A percentile compares a stretch with the other conserved stretches of the same genome.
These are phyloP conservation scores for Dufourea novaeangliae DNA, from an alignment of 1,140 invertebrate species.

Conservation along the genomic window DNA sequence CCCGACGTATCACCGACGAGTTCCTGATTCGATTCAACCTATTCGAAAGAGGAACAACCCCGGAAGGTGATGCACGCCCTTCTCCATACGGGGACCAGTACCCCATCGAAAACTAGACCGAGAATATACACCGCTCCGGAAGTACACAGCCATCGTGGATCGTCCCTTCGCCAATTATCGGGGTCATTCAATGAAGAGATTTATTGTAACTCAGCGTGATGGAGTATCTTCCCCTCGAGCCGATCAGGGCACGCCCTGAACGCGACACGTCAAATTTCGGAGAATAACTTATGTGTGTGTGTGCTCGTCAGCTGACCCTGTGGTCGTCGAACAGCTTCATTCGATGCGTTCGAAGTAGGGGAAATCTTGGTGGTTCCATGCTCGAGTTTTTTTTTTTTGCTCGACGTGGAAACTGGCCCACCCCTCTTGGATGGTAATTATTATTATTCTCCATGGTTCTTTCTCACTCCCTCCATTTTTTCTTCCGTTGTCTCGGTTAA, in stretches of 20 bases:
- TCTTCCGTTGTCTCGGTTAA: not conserved
- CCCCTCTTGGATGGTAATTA: not conserved
- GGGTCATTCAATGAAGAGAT: conserved; percentile 69
- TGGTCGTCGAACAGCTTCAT: conserved; percentile 27
- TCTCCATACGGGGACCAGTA: conserved; percentile 29
- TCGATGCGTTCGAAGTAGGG: not conserved
- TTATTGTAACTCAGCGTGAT: conserved; percentile 71
- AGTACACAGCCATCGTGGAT: conserved; percentile 16
- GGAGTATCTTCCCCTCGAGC: conserved; percentile 59
- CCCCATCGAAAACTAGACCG: conserved; percentile 60
- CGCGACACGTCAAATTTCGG: conserved; percentile 34
- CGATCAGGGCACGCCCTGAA: not conserved
- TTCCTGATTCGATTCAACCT: conserved; percentile 16
- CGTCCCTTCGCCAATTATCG: conserved; percentile 62
- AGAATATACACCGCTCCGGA: conserved; percentile 54
- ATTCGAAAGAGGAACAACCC: conserved; percentile 2
- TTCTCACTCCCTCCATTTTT: not conserved
- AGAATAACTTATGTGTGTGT: conserved; percentile 34
- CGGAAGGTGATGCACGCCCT: conserved; percentile 43
- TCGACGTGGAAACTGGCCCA: not conserved
- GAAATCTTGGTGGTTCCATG: not conserved
- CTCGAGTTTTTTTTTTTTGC: conserved; percentile 12
- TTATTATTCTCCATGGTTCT: conserved; percentile 5
- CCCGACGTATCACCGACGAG: conserved; percentile 20
- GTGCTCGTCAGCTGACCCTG: conserved; percentile 7